Percentiles rank a stretch among this genome's conserved stretches.
These are phyloP conservation scores for Drosophila eohydei DNA, from an alignment of 2,888 invertebrate species.

Conservation along the genomic window DNA sequence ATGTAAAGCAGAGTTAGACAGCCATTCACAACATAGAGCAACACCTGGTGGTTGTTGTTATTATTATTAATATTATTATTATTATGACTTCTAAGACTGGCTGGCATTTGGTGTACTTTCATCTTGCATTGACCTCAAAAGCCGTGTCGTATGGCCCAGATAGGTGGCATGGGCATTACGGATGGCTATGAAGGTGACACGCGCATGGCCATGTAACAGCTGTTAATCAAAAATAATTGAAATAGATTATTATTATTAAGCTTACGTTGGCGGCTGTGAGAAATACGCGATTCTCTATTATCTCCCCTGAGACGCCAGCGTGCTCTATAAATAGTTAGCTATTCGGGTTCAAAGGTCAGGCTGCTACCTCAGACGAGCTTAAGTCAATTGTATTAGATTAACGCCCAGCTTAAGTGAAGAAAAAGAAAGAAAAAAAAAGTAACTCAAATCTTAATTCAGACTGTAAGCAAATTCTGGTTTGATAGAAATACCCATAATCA, in stretches of 20 bases:
- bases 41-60: slow-evolving; percentile 16
- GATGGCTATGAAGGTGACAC: slow-evolving; percentile 18
- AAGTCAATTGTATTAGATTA: slow-evolving; percentile 5
- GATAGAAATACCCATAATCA: background rate
- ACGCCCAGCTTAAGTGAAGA: background rate
- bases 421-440: background rate
- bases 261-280: background rate
- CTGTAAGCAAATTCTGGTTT: background rate
- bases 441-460: background rate
- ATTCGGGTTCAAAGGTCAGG: background rate
- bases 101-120: slow-evolving; percentile 27
- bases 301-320: background rate
- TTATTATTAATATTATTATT: background rate
- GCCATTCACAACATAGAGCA: background rate
- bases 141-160: slow-evolving; percentile 43
- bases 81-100: background rate
- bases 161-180: slow-evolving; percentile 9
- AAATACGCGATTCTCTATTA: background rate
- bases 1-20: background rate
- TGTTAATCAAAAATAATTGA: slow-evolving; percentile 26
- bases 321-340: background rate
- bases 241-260: slow-evolving; percentile 7
- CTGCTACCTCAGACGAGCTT: background rate
- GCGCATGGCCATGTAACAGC: slow-evolving; percentile 50
- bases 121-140: slow-evolving; percentile 61